These are phyloP conservation scores for Enteromius mattozi DNA, from an alignment of 2,797 vertebrate species.

Conservation along the genomic window DNA sequence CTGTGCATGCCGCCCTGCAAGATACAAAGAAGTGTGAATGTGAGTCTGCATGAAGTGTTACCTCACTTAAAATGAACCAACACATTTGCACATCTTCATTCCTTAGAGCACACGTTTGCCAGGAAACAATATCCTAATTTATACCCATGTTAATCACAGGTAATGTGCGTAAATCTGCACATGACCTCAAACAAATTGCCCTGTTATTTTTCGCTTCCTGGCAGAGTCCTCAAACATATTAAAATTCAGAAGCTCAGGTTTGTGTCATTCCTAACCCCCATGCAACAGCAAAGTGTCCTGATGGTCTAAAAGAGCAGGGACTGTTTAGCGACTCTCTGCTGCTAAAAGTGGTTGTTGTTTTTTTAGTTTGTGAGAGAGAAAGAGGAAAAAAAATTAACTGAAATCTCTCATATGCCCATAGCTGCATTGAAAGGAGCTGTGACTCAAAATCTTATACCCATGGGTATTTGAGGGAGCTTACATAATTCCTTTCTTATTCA, in stretches of 20 bases:
- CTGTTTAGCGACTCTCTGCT: neutral
- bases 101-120: neutral
- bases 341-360: neutral
- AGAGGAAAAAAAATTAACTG: neutral
- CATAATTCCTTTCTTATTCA: neutral
- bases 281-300: neutral
- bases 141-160: conserved; percentile 11
- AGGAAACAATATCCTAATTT: conserved; percentile 31
- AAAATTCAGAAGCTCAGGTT: neutral
- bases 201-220: neutral
- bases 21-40: conserved; percentile 61
- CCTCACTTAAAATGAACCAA: conserved; percentile 37
- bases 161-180: conserved; percentile 3
- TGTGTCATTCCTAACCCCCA: neutral
- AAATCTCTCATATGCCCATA: conserved; percentile 1
- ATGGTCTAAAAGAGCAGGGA: neutral
- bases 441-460: conserved; percentile 2
- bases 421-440: neutral
- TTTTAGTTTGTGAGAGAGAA: neutral
- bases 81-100: conserved; percentile 38
- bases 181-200: neutral
- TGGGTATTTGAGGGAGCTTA: neutral
- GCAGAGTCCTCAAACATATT: neutral
- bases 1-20: conserved; percentile 25
- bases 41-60: conserved; percentile 37